Base-by-base conservation (phyloP, 2,888 invertebrate species). In the Cryptocheilus praepositus region DNA sequence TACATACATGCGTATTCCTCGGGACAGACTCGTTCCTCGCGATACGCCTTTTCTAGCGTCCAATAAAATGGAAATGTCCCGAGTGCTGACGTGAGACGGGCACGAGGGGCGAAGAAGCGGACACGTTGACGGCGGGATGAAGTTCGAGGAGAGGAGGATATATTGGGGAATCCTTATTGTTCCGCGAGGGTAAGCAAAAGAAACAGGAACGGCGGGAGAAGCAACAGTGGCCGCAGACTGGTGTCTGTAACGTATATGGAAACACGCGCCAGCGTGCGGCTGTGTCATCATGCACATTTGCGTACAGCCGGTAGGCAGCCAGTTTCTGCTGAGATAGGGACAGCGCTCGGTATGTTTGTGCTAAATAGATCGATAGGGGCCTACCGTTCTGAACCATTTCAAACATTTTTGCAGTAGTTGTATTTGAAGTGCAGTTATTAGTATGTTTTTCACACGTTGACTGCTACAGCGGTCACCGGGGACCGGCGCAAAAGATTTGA, bases 21-120 rank as follows among this genome's bases (percentile, higher is more conserved):
- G 71, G 73, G 73, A 71, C 71, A 75, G 72, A 44, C 64, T 62
- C 66, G 60, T 71, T 71, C 62, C 63, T 55, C 73, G 74, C 76
- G 79, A 74, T 77, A 81, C 79, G 67, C 81, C 74, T 79, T 83
- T 72, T 67, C 75, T 67, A 68, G 75, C 81, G 83, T 86, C 86
- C 86, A 87, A 87, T 87, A 87, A 87, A 87, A 87, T 87, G 87
- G 85, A 87, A 87, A 87, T 87, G 84, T 85, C 80, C 81, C 70
- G 67, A 72, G 59, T 70, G 77, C 71, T 83, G 83, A 85, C 85
- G 82, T 55, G 64, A 56, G 58, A 60, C 53, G 54, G 49, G 19
- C 44, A 61, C 56, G 54, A 49, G 25, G 63, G 63, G 66, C 64
- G 61, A 64, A 64, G 61, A 62, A 57, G 21, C 19, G 15, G 52